Conservation (phyloP, 2,797 vertebrate genomes). For the Poecilia velifera region DNA sequence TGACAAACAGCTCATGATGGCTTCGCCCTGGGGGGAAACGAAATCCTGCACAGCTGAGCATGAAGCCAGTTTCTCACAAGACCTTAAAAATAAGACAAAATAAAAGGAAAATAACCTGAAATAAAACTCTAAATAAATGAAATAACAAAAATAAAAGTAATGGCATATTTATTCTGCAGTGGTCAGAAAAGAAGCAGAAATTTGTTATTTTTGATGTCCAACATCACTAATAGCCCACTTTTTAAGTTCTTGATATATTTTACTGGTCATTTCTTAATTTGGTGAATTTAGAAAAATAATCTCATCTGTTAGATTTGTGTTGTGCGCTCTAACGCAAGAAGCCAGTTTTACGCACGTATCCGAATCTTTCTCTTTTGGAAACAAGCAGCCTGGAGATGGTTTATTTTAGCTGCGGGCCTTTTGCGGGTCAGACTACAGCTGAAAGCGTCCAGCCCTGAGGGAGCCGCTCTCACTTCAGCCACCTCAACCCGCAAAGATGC, state of each 20-base stretch:
- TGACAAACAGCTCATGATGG: constrained; percentile 61
- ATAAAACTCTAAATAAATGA: neutral
- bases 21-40: constrained; percentile 52
- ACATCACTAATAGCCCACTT: neutral
- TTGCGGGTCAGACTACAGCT: constrained; percentile 44
- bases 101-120: neutral
- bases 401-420: constrained; percentile 46
- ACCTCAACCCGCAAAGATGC: constrained; percentile 41
- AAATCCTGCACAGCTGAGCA: constrained; percentile 48
- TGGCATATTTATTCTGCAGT: neutral
- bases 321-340: neutral
- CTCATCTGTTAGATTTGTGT: neutral
- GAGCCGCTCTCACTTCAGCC: constrained; percentile 53
- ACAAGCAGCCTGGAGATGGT: neutral
- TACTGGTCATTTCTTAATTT: neutral
- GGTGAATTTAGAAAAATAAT: neutral
- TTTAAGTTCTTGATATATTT: neutral
- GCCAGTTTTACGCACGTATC: neutral
- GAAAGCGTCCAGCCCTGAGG: constrained; percentile 52
- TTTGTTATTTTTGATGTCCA: neutral
- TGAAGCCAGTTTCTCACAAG: neutral
- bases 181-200: neutral
- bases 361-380: constrained; percentile 6
- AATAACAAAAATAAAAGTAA: neutral
- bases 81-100: neutral